These are phyloP conservation scores for Condylostylus longicornis DNA, from an alignment of 1,140 invertebrate genomes.

Conservation along the genomic window DNA sequence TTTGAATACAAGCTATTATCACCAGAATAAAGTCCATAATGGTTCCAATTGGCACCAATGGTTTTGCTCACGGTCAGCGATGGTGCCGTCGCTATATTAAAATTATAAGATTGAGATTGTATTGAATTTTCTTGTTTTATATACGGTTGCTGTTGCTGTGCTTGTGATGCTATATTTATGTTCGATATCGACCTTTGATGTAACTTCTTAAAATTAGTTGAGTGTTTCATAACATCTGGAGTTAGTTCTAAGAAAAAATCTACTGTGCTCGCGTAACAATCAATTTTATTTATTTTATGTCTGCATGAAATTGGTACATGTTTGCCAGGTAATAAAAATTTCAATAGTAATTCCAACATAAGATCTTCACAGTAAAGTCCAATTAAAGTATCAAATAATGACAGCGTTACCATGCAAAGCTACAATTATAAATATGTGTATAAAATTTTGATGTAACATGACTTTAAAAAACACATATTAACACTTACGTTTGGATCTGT, in stretches of 20 bases:
- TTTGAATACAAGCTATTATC: constrained; percentile 57
- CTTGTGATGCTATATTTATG: constrained; percentile 5
- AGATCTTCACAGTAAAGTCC: constrained; percentile 92
- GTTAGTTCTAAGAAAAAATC: constrained; percentile 70
- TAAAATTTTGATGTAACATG: too few species aligned
- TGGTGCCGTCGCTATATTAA: constrained; percentile 11
- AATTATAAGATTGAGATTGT: constrained; percentile 12
- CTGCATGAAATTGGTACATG: constrained; percentile 79
- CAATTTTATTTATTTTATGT: constrained; percentile 54
- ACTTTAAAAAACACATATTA: constrained; percentile 3
- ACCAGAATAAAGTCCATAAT: constrained; percentile 35
- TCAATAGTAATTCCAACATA: constrained; percentile 83
- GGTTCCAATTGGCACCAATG: constrained; percentile 34
- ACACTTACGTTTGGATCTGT: constrained; percentile 49
- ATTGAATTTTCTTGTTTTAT: constrained; percentile 3
- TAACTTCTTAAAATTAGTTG: constrained; percentile 19
- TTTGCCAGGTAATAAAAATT: constrained; percentile 73
- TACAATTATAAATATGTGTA: constrained; percentile 37
- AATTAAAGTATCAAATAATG: constrained; percentile 79
- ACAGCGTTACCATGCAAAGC: constrained; percentile 79
- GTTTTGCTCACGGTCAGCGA: constrained; percentile 28
- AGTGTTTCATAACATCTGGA: constrained; percentile 40
- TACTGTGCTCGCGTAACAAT: constrained; percentile 65
- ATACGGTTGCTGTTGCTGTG: neutral
- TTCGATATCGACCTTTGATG: neutral